phyloP scores from a whole-genome alignment of 2,113 vertebrate species.

The Raja brachyura region DNA sequence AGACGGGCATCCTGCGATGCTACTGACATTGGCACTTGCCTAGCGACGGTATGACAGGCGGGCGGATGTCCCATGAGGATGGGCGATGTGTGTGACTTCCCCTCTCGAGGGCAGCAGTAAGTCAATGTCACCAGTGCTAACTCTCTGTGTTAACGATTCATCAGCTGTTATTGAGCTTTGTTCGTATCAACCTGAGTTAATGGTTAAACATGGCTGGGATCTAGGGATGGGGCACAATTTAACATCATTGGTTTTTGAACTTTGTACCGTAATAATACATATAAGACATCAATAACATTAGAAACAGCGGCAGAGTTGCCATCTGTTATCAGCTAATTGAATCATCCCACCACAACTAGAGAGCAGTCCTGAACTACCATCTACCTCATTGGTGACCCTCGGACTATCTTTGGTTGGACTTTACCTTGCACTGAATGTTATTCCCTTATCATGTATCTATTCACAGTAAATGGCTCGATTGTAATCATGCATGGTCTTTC shows the following conservation, averaged over 20 bases:
- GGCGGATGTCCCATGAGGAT: background rate
- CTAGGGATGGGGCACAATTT: background rate
- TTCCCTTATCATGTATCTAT: too few relatives aligned
- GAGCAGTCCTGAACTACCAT: too few relatives aligned
- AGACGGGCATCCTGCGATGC: background rate
- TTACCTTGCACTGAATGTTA: too few relatives aligned
- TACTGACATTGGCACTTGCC: background rate
- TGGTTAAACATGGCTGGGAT: background rate
- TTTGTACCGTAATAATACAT: background rate
- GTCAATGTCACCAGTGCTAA: background rate
- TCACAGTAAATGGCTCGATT: too few relatives aligned
- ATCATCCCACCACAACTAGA: too few relatives aligned
- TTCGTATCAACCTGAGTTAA: background rate
- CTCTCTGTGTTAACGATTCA: background rate
- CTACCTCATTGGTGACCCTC: too few relatives aligned
- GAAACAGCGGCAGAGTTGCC: too few relatives aligned
- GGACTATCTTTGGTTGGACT: too few relatives aligned
- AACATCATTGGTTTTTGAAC: background rate
- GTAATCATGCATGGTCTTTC: too few relatives aligned
- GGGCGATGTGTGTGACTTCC: background rate
- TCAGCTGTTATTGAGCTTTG: background rate
- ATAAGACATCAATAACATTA: too few relatives aligned
- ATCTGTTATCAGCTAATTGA: too few relatives aligned
- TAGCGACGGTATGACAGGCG: background rate
- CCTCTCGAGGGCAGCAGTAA: background rate